A percentile compares a stretch with the other conserved stretches of the same genome.
These are phyloP conservation scores for Oeneis ivallda DNA, from an alignment of 2,888 invertebrate species.

Conservation along the genomic window DNA sequence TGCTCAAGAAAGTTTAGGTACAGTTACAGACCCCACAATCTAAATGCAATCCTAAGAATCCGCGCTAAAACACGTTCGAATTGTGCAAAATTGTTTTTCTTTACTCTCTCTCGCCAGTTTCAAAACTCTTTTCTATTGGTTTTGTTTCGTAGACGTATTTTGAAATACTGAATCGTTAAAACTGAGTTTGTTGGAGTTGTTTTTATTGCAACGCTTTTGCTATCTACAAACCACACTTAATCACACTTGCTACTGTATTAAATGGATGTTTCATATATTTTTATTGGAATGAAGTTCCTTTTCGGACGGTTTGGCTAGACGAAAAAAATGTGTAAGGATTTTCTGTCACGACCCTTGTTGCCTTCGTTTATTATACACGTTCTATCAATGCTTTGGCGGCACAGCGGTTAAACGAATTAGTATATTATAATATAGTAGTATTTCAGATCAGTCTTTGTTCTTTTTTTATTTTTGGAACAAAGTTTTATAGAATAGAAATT, in stretches of 20 bases:
- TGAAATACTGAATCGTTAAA: conserved; percentile 11
- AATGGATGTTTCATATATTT: too few relatives aligned
- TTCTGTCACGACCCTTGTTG: too few relatives aligned
- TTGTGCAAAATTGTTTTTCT: conserved; percentile 20
- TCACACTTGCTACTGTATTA: neutral
- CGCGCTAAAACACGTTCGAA: conserved; percentile 20
- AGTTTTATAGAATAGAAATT: too few relatives aligned
- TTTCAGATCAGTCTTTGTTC: too few relatives aligned
- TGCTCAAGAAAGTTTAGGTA: conserved; percentile 15
- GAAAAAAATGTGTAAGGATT: too few relatives aligned
- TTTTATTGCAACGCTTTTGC: conserved; percentile 9
- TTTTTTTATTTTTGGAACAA: too few relatives aligned
- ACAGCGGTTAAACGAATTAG: too few relatives aligned
- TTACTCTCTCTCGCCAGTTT: conserved; percentile 9
- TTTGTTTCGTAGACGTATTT: conserved; percentile 15
- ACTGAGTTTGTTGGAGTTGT: neutral
- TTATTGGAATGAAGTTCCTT: too few relatives aligned
- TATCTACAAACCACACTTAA: neutral
- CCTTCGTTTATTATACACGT: too few relatives aligned
- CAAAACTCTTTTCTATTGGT: conserved; percentile 19
- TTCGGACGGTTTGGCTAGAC: too few relatives aligned
- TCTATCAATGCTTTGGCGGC: too few relatives aligned
- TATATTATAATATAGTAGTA: too few relatives aligned
- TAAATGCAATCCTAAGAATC: conserved; percentile 19
- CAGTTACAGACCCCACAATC: conserved; percentile 16